These are phyloP conservation scores for Acleris literana DNA, from an alignment of 2,888 invertebrate genomes.

Conservation along the genomic window DNA sequence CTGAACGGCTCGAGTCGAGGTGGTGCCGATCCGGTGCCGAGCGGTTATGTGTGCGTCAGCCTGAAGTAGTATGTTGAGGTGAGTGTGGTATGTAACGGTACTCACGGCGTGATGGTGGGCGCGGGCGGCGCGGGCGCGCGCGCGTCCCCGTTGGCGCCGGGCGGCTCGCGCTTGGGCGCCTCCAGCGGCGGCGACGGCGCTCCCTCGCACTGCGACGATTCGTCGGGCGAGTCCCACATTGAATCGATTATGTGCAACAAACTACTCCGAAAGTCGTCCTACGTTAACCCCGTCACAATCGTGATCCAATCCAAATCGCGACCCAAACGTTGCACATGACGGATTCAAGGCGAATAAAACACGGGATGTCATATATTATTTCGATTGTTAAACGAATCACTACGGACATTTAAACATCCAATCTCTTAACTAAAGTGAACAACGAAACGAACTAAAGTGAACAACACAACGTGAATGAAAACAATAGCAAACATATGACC, in stretches of 20 bases:
- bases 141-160: constrained; percentile 60
- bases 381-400: constrained; percentile 76
- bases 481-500: constrained; percentile 81
- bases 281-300: constrained; percentile 61
- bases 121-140: constrained; percentile 79
- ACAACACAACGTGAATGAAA: constrained; percentile 75
- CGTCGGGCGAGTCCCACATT: constrained; percentile 85
- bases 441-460: constrained; percentile 76
- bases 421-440: constrained; percentile 72
- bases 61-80: no score
- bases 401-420: constrained; percentile 81
- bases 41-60: no score
- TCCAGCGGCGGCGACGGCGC: constrained; percentile 64
- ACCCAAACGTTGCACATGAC: constrained; percentile 82
- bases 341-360: constrained; percentile 84
- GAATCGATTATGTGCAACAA: constrained; percentile 85
- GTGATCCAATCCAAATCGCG: constrained; percentile 59
- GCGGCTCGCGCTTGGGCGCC: constrained; percentile 61
- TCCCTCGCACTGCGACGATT: constrained; percentile 82
- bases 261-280: constrained; percentile 84
- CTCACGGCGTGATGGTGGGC: constrained; percentile 86
- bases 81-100: constrained; percentile 32
- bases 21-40: no score
- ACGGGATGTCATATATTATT: constrained; percentile 84
- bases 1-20: no score